Percentiles rank a stretch among this genome's conserved stretches.
Evolutionary conservation across 2,797 vertebrate species (phyloP).

Genomic region (Brotula barbata): DNA sequence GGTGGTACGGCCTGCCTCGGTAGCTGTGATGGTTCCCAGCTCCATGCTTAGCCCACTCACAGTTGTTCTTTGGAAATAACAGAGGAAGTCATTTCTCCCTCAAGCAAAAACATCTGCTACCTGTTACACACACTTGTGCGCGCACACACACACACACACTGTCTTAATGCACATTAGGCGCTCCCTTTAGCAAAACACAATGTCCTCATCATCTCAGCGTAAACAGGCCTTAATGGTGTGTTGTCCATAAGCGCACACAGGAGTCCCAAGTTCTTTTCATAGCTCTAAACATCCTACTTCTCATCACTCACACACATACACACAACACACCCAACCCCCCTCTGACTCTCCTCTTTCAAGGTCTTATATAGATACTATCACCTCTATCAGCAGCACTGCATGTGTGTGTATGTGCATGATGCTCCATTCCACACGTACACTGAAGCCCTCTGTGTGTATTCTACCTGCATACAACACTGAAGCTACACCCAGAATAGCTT

Average conservation of each 20-base stretch:
- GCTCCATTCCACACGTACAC: slow-evolving; percentile 53
- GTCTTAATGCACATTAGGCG: slow-evolving; percentile 43
- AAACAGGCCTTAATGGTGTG: slow-evolving; percentile 33
- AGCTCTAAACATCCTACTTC: slow-evolving; percentile 19
- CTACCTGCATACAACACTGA: slow-evolving; percentile 41
- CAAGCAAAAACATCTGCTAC: slow-evolving; percentile 65
- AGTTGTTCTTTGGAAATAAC: slow-evolving; percentile 67
- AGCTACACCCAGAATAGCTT: slow-evolving; percentile 2
- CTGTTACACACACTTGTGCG: slow-evolving; percentile 41
- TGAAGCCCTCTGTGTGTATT: slow-evolving; percentile 36
- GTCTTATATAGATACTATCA: slow-evolving; percentile 10
- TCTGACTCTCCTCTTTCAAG: no score
- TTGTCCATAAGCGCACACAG: slow-evolving; percentile 9
- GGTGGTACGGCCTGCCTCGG: slow-evolving; percentile 38
- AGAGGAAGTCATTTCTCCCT: slow-evolving; percentile 69
- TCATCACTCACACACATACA: slow-evolving; percentile 10
- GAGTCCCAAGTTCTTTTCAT: neutral
- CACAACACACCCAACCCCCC: neutral
- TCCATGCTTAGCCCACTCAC: slow-evolving; percentile 44
- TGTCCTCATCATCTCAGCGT: slow-evolving; percentile 41
- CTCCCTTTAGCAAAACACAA: slow-evolving; percentile 39
- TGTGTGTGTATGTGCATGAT: slow-evolving; percentile 15
- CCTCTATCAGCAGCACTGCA: slow-evolving; percentile 19
- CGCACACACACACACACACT: slow-evolving; percentile 17
- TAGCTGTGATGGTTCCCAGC: slow-evolving; percentile 63